Evolutionary conservation across 2,113 vertebrate genomes (phyloP).

Genomic region (Phaetusa simplex): DNA sequence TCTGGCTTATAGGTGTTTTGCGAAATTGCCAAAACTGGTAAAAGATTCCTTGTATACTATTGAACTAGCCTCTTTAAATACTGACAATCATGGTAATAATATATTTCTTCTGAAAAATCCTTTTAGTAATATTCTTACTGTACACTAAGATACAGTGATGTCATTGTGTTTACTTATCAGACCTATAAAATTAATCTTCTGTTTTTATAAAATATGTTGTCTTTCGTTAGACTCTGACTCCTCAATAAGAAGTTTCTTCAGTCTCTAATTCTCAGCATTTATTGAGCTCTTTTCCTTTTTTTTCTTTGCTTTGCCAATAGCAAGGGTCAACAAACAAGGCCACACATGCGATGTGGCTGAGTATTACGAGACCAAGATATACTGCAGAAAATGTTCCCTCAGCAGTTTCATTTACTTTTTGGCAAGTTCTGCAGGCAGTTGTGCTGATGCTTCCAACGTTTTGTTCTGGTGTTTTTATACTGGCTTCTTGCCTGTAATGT

Average conservation of each 20-base stretch:
- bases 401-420: not conserved
- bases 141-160: not conserved
- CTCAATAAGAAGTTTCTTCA: not conserved
- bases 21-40: not conserved
- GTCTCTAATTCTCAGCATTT: not conserved
- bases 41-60: not conserved
- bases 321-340: not conserved
- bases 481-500: not conserved
- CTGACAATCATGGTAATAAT: not conserved
- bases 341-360: not conserved
- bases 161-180: not conserved
- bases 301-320: not conserved
- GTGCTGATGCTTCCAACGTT: not conserved
- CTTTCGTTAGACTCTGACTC: not conserved
- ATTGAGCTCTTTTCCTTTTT: not conserved
- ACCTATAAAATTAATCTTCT: not conserved
- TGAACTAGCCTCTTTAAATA: not conserved
- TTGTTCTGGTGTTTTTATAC: not conserved
- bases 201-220: not conserved
- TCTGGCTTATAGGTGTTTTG: not conserved
- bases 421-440: not conserved
- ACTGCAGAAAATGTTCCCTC: not conserved
- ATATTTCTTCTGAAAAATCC: not conserved
- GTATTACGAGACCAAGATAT: not conserved
- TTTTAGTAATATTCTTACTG: not conserved